A percentile compares a stretch with the other conserved stretches of the same genome.
phyloP scores from a whole-genome alignment of 35 echinoderm and acorn worm species.

The Chiridota heheva region DNA sequence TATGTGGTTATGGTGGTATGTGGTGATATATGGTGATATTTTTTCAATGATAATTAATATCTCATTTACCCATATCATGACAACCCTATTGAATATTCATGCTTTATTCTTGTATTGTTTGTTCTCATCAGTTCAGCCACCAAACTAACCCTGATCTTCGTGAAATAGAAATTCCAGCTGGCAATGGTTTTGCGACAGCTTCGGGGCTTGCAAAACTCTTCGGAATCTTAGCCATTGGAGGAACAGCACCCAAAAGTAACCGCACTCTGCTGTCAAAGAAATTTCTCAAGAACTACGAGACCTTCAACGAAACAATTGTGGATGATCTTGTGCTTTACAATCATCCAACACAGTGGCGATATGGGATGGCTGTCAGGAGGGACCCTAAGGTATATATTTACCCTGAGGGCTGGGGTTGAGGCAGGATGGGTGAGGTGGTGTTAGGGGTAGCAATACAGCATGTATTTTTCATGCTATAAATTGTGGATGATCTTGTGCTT shows the following conservation, averaged over 20 bases:
- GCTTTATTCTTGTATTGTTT: too few relatives aligned
- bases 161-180: conserved; percentile 58
- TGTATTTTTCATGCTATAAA: too few relatives aligned
- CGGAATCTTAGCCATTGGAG: conserved; percentile 65
- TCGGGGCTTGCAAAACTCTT: conserved; percentile 70
- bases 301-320: neutral
- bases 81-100: too few relatives aligned
- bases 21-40: too few relatives aligned
- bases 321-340: neutral
- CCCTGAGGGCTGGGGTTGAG: too few relatives aligned
- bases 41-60: too few relatives aligned
- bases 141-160: conserved; percentile 5
- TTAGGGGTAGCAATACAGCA: too few relatives aligned
- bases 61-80: too few relatives aligned
- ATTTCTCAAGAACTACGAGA: neutral
- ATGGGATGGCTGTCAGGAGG: neutral
- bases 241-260: conserved; percentile 1
- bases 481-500: neutral
- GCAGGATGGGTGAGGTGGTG: too few relatives aligned
- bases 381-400: too few relatives aligned
- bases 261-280: conserved; percentile 1
- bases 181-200: conserved; percentile 63
- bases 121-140: neutral
- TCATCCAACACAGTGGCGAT: neutral
- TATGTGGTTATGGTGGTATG: too few relatives aligned